phyloP scores from a whole-genome alignment of 1,140 invertebrate genomes.

The Drosophila pectinifera region DNA sequence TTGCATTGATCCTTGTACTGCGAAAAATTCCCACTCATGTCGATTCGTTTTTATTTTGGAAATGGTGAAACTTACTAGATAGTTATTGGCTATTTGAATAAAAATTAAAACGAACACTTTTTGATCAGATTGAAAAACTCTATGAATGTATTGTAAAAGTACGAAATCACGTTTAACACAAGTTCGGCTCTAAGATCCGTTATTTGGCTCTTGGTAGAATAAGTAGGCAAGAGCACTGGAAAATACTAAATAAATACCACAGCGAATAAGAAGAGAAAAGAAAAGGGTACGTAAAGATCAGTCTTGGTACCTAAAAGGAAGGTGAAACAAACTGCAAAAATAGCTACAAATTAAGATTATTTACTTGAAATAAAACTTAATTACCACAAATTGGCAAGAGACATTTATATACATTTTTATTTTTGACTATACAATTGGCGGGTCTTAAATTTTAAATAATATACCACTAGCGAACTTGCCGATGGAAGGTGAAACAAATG shows the following conservation, averaged over 20 bases:
- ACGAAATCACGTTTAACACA: slow-evolving; percentile 73
- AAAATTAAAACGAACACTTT: slow-evolving; percentile 49
- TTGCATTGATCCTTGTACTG: slow-evolving; percentile 56
- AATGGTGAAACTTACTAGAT: slow-evolving; percentile 50
- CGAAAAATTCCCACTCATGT: not conserved
- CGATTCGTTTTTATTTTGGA: not conserved
- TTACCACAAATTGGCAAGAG: too few species aligned
- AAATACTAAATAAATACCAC: slow-evolving; percentile 26
- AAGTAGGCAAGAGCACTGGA: slow-evolving; percentile 14
- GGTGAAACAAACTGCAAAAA: slow-evolving; percentile 1
- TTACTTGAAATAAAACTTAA: not conserved
- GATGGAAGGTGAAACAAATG: too few species aligned
- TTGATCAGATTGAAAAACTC: slow-evolving; percentile 24
- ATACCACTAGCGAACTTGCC: not conserved
- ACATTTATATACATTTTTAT: not conserved
- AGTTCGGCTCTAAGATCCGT: slow-evolving; percentile 56
- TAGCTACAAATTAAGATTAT: not conserved
- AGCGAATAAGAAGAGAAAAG: not conserved
- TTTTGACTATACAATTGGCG: too few species aligned
- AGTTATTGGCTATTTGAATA: slow-evolving; percentile 7
- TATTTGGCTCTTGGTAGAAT: slow-evolving; percentile 41
- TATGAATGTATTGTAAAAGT: slow-evolving; percentile 41
- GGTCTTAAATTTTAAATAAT: not conserved
- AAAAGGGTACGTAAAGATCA: slow-evolving; percentile 7
- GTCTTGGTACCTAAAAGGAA: not conserved